Conservation (phyloP, 2,888 invertebrate species). For the Campoplex capitator region DNA sequence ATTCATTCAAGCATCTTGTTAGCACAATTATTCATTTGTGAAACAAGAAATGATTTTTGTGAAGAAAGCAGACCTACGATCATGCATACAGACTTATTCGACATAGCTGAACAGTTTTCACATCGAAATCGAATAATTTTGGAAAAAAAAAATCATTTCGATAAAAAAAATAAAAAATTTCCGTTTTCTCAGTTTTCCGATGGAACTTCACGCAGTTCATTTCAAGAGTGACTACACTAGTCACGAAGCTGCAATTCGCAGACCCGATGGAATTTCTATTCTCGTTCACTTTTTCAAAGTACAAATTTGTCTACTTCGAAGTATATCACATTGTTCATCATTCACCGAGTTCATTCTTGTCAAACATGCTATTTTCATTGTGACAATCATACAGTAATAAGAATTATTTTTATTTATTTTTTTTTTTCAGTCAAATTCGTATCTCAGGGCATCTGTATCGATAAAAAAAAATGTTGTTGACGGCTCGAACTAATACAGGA, state of each 20-base stretch:
- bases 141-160: background rate
- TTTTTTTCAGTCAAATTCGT: background rate
- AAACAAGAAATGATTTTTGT: background rate
- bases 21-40: too few relatives aligned
- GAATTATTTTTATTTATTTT: background rate
- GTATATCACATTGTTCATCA: background rate
- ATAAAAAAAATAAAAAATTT: constrained; percentile 4
- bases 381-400: background rate
- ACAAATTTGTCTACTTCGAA: constrained; percentile 52
- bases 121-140: background rate
- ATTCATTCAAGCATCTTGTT: too few relatives aligned
- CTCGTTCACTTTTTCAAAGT: constrained; percentile 88
- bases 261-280: constrained; percentile 86
- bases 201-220: constrained; percentile 88
- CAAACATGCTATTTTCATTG: background rate
- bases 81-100: background rate
- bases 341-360: background rate
- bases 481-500: background rate
- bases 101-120: background rate
- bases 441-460: background rate
- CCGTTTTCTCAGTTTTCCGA: constrained; percentile 84
- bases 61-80: background rate
- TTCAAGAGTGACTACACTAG: constrained; percentile 88
- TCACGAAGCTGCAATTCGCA: constrained; percentile 87
- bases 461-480: background rate